Conservation (phyloP, 1,140 invertebrate genomes). For the Drosophila grimshawi region DNA sequence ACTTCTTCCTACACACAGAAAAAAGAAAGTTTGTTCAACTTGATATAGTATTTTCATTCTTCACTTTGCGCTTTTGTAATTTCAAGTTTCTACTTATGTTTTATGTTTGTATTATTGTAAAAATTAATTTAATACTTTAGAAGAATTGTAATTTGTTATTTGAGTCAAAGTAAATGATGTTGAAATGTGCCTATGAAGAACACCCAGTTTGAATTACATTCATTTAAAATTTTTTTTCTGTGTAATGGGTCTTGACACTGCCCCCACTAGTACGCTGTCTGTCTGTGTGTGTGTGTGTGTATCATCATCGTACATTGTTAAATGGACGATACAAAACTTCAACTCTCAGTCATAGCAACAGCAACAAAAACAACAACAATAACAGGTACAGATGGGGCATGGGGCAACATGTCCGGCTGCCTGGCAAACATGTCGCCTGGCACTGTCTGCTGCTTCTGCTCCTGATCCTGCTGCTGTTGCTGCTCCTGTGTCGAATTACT, state of each 20-base stretch:
- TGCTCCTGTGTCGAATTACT: conserved; percentile 37
- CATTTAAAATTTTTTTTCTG: neutral
- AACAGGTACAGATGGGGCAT: neutral
- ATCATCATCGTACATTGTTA: conserved; percentile 79
- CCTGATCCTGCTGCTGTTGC: neutral
- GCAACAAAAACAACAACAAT: conserved; percentile 18
- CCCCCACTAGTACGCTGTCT: neutral
- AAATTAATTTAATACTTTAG: no score
- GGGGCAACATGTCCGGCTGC: conserved; percentile 23
- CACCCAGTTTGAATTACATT: neutral
- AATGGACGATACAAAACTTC: conserved; percentile 82
- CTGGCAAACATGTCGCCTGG: conserved; percentile 53
- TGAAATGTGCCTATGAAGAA: no score
- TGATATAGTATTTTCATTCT: no score
- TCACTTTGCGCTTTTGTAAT: no score
- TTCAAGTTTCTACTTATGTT: no score
- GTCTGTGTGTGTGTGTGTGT: conserved; percentile 47
- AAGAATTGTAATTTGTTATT: no score
- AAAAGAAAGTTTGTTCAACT: neutral
- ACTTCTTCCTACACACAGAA: neutral
- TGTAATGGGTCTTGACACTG: conserved; percentile 2
- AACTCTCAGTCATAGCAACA: conserved; percentile 22
- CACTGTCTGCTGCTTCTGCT: conserved; percentile 11
- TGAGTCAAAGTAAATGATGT: no score
- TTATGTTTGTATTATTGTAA: no score